phyloP scores from a whole-genome alignment of 1,140 invertebrate species.

The Riptortus pedestris region DNA sequence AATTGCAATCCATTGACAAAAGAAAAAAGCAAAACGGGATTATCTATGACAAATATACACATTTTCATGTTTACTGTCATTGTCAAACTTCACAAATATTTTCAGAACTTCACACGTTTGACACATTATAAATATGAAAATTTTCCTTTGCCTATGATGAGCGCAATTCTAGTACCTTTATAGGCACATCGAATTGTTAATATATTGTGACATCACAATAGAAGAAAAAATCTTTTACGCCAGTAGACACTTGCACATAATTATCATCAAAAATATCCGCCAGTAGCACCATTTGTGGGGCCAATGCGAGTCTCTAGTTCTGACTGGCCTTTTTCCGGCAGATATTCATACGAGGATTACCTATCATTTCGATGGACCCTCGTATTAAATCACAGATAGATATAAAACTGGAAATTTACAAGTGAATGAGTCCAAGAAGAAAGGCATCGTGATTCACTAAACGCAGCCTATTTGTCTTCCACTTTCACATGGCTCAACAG shows the following conservation, averaged over 20 bases:
- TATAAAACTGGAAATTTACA: conserved; percentile 19
- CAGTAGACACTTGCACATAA: conserved; percentile 5
- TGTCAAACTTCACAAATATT: no score
- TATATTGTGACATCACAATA: not conserved
- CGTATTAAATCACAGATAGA: conserved; percentile 18
- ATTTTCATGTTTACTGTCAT: no score
- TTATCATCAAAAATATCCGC: not conserved
- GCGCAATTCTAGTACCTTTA: not conserved
- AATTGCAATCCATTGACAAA: no score
- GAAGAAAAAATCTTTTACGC: not conserved
- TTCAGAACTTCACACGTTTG: no score
- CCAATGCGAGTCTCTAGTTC: not conserved
- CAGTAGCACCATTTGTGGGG: conserved; percentile 11
- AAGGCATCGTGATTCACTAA: conserved; percentile 8
- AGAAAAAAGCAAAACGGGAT: no score
- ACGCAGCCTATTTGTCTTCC: conserved; percentile 26
- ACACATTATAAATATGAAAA: not conserved
- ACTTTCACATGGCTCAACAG: conserved; percentile 29
- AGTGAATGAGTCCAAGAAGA: conserved; percentile 10
- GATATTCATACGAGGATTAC: conserved; percentile 12
- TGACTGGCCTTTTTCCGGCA: not conserved
- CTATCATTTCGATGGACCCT: conserved; percentile 11
- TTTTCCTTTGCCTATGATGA: conserved; percentile 12
- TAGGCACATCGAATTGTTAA: not conserved
- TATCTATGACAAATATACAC: no score